These are phyloP conservation scores for Echinometra lucunter DNA, from an alignment of 53 echinoderm and acorn worm genomes.

Conservation along the genomic window DNA sequence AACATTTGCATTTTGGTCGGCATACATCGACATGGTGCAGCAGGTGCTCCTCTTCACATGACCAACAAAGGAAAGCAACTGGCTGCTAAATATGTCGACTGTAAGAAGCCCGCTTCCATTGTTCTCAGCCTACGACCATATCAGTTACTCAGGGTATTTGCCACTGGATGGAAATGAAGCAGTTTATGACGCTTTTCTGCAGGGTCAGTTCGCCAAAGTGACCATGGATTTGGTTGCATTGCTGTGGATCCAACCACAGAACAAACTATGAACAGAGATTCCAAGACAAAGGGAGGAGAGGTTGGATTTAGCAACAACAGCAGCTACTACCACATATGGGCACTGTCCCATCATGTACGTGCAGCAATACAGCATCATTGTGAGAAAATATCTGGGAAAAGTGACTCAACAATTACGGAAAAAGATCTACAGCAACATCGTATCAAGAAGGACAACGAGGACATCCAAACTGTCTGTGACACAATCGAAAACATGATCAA, in stretches of 20 bases:
- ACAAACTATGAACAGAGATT: slow-evolving; percentile 74
- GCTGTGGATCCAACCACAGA: slow-evolving; percentile 74
- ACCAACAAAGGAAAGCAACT: too few relatives aligned
- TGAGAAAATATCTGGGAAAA: slow-evolving; percentile 81
- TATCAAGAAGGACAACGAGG: slow-evolving; percentile 13
- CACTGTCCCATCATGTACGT: slow-evolving; percentile 69
- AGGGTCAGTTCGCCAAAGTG: slow-evolving; percentile 75
- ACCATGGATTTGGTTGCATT: slow-evolving; percentile 71
- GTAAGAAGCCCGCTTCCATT: slow-evolving; percentile 74
- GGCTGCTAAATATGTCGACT: slow-evolving; percentile 35
- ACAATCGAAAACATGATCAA: neutral
- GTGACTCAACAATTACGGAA: neutral
- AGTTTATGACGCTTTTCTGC: neutral
- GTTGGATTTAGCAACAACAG: slow-evolving; percentile 71
- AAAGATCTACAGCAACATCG: slow-evolving; percentile 51
- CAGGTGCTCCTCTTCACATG: too few relatives aligned
- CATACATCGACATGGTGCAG: too few relatives aligned
- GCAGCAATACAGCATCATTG: slow-evolving; percentile 74
- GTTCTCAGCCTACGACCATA: slow-evolving; percentile 81
- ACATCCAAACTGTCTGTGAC: neutral
- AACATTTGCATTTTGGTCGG: too few relatives aligned
- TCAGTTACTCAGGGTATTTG: slow-evolving; percentile 68
- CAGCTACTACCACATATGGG: slow-evolving; percentile 73
- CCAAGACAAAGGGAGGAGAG: slow-evolving; percentile 76
- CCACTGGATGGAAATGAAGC: too few relatives aligned